Evolutionary conservation across 2,888 invertebrate genomes (phyloP).

Genomic region (Eremobia ochroleuca): DNA sequence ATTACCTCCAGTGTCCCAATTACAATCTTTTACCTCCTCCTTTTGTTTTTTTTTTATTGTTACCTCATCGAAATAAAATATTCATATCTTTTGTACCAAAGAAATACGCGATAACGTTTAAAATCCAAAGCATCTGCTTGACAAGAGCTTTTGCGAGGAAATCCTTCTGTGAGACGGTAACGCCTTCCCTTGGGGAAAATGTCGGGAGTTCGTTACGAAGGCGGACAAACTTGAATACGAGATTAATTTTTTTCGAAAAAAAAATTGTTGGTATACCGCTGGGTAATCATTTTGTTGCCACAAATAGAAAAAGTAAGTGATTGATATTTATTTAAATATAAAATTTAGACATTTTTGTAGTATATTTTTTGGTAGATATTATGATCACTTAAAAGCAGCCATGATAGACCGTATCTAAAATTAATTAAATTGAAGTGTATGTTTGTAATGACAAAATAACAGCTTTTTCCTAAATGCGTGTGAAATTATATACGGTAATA

Average conservation of each 20-base stretch:
- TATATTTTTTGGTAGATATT: background rate
- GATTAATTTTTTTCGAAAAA: conserved; percentile 32
- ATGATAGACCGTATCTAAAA: background rate
- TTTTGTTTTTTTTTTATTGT: conserved; percentile 28
- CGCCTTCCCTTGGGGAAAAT: conserved; percentile 50
- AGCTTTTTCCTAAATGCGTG: no score
- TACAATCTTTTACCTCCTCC: background rate
- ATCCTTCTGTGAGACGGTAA: conserved; percentile 49
- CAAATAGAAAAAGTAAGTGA: conserved; percentile 15
- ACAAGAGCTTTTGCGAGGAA: conserved; percentile 52
- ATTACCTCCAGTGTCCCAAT: background rate
- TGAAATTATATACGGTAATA: no score
- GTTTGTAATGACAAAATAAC: no score
- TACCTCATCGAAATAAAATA: conserved; percentile 44
- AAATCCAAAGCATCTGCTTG: conserved; percentile 60
- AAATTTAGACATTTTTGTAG: background rate
- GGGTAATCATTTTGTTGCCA: conserved; percentile 32
- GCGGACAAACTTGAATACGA: conserved; percentile 44
- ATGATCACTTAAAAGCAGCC: background rate
- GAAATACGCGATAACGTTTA: conserved; percentile 58
- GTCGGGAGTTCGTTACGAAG: conserved; percentile 60
- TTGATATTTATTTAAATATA: background rate
- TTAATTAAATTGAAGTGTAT: no score
- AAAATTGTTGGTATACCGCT: conserved; percentile 12
- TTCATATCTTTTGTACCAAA: conserved; percentile 38